Percentiles rank a stretch among this genome's conserved stretches.
These are phyloP conservation scores for Cheirogaleus medius DNA, from an alignment of 2,113 vertebrate species.

Conservation along the genomic window DNA sequence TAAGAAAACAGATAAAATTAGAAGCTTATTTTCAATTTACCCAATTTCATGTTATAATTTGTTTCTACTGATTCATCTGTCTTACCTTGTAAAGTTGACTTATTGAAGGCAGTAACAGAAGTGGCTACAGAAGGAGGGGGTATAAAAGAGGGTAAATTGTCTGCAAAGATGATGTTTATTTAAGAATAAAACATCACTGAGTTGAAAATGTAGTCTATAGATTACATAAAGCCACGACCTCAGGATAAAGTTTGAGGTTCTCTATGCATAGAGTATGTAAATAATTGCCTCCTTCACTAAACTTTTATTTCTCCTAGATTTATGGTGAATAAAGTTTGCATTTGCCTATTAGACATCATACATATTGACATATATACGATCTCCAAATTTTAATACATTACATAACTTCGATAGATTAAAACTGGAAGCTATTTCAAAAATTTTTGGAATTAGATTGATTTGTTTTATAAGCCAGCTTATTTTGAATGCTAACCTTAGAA, in stretches of 20 bases:
- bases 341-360: background rate
- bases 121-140: conserved; percentile 73
- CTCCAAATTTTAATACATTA: background rate
- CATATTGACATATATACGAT: conserved; percentile 5
- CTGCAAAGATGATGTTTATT: conserved; percentile 31
- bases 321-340: background rate
- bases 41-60: background rate
- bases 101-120: conserved; percentile 74
- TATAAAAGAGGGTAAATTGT: conserved; percentile 68
- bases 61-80: conserved; percentile 13
- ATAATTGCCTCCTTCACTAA: background rate
- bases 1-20: conserved; percentile 40
- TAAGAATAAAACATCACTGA: conserved; percentile 39
- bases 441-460: background rate
- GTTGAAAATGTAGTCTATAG: conserved; percentile 7
- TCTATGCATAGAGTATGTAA: background rate
- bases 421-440: background rate
- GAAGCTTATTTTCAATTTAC: conserved; percentile 31
- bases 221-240: background rate
- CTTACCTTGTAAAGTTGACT: conserved; percentile 80
- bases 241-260: background rate
- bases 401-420: conserved; percentile 8
- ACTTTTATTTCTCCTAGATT: background rate
- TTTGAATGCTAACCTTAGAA: background rate
- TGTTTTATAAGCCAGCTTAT: conserved; percentile 14